phyloP scores from a whole-genome alignment of 2,888 invertebrate species.

The Girardia tigrina region DNA sequence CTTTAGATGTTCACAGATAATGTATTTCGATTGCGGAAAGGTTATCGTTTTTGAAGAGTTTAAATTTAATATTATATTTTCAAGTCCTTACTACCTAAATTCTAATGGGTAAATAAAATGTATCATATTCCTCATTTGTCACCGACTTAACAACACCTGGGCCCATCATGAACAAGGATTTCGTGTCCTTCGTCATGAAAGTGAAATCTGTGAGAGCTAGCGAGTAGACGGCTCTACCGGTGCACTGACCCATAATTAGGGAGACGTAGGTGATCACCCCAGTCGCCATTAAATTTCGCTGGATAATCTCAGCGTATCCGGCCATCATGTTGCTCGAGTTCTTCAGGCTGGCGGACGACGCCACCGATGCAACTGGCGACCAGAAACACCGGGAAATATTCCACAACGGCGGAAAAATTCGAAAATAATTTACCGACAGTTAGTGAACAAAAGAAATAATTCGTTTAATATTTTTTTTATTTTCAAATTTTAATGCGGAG shows the following conservation, averaged over 20 bases:
- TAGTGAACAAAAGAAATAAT: too few species aligned
- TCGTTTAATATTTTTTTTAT: too few species aligned
- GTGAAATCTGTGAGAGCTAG: slow-evolving; percentile 61
- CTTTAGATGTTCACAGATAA: too few species aligned
- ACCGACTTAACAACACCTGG: slow-evolving; percentile 61
- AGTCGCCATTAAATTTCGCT: slow-evolving; percentile 58
- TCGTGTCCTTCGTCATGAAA: slow-evolving; percentile 60
- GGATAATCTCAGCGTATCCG: slow-evolving; percentile 60
- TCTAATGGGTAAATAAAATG: too few species aligned
- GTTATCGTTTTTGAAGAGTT: too few species aligned
- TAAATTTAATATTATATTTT: too few species aligned
- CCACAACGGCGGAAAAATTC: not conserved
- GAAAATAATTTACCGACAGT: slow-evolving; percentile 2
- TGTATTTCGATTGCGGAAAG: too few species aligned
- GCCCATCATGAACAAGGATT: slow-evolving; percentile 60
- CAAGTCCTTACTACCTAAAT: too few species aligned
- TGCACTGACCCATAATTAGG: slow-evolving; percentile 61
- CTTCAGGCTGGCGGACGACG: too few species aligned
- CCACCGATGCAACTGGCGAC: not conserved
- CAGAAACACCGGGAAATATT: not conserved
- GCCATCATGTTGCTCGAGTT: slow-evolving; percentile 42
- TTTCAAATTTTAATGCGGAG: too few species aligned
- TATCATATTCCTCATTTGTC: slow-evolving; percentile 59
- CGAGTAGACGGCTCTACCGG: slow-evolving; percentile 60
- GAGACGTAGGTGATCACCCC: slow-evolving; percentile 61